Base-by-base conservation (phyloP, 1,140 invertebrate species). In the Drosophila willistoni region DNA sequence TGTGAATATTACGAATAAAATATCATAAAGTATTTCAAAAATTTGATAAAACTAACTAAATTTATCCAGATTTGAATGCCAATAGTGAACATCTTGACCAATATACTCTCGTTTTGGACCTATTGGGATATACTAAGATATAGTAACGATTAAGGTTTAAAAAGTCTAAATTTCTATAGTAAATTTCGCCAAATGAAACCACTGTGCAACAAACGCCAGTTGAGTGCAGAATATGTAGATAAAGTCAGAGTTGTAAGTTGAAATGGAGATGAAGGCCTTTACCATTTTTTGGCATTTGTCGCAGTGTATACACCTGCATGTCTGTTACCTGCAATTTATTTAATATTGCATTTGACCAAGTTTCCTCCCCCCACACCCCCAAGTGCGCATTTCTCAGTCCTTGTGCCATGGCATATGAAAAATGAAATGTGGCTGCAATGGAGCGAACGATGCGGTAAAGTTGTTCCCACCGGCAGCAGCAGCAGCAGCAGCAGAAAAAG, bases 341-440 rank as follows among this genome's bases (percentile, higher is more conserved):
- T 77, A 77, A 77, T 77, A 76, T 69, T 76, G 73, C 73, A 77
- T 71, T 71, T 64, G 73, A 65, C 55, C 61, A 73, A 47, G 51
- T 29, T 56, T 22, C 60, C 19, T 14, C 55, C 41, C 9, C 3
- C 42, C 47, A 39, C n/a, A 1, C 7, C 7, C 7, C 12, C 68
- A 51, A 36, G 19, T 51, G 10, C 12, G 39, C 22, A 5, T 44
- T 19, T 12, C 36, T 54, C 39, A 55, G 34, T 39, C 44, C 13
- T 36, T 55, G 59, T 55, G 60, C 64, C 60, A 64, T 34, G 60
- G 63, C 47, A 39, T 67, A 77, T 67, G 73, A 77, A 77, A 77
- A 77, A 77, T 77, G 68, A 71, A 77, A 71, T 67, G 75, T 71
- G 67, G 61, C 68, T 77, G 73, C 67, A 76, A 68, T 41, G 74